A percentile compares a stretch with the other conserved stretches of the same genome.
These are phyloP conservation scores for Andrena camellia DNA, from an alignment of 2,888 invertebrate genomes.

Conservation along the genomic window DNA sequence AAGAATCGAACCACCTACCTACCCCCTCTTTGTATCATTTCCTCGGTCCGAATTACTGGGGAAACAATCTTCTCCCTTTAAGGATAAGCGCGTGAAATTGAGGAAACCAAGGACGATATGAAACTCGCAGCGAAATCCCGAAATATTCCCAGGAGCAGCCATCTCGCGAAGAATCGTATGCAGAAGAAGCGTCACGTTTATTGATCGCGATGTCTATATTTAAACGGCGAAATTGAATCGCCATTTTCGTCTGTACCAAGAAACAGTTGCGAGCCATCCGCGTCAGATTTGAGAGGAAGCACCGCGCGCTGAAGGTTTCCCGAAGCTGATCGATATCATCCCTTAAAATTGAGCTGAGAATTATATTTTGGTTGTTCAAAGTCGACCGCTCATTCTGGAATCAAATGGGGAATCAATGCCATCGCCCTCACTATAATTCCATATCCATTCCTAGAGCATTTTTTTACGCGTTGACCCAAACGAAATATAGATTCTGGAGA, in stretches of 20 bases:
- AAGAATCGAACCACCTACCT: no score
- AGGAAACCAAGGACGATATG: no score
- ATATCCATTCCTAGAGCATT: no score
- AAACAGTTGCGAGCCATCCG: slow-evolving; percentile 13
- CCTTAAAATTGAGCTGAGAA: no score
- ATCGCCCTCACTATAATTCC: background rate
- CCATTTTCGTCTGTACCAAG: slow-evolving; percentile 20
- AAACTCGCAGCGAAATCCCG: background rate
- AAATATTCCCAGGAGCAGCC: background rate
- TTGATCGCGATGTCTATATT: slow-evolving; percentile 31
- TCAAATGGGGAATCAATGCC: no score
- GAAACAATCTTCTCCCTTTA: no score
- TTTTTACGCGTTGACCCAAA: background rate
- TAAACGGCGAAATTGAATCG: slow-evolving; percentile 29
- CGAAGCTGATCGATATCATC: background rate
- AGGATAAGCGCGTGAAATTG: no score
- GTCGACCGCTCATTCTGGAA: no score
- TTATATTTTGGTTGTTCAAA: no score
- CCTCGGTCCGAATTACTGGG: no score
- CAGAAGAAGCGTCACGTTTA: slow-evolving; percentile 12
- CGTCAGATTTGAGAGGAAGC: no score
- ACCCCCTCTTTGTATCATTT: no score
- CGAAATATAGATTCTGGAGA: background rate
- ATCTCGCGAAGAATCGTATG: background rate
- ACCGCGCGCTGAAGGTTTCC: background rate